Evolutionary conservation across 2,888 invertebrate genomes (phyloP).

Genomic region (Chrysina gloriosa): DNA sequence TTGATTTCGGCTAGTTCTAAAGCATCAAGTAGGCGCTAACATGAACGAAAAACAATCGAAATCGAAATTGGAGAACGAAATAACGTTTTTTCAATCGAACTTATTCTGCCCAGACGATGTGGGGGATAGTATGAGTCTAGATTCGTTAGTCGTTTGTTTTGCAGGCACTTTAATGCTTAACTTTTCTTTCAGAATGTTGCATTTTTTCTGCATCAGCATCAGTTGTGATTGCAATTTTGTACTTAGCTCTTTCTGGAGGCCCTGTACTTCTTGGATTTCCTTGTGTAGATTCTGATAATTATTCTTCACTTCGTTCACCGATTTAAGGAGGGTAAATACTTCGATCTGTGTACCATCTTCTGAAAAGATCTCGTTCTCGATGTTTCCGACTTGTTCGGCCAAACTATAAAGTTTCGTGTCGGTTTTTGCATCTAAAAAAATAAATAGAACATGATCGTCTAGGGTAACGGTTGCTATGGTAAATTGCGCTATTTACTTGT

Average conservation of each 20-base stretch:
- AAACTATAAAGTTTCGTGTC: constrained; percentile 79
- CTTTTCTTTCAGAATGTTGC: constrained; percentile 77
- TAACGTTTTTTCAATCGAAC: constrained; percentile 16
- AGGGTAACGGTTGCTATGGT: neutral
- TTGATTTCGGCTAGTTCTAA: constrained; percentile 47
- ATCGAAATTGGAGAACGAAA: neutral
- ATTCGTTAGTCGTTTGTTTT: constrained; percentile 17
- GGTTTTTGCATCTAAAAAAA: constrained; percentile 75
- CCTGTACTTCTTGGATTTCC: constrained; percentile 84
- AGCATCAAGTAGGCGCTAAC: constrained; percentile 37
- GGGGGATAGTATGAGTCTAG: constrained; percentile 43
- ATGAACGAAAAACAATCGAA: constrained; percentile 10
- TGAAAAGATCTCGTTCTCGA: constrained; percentile 72
- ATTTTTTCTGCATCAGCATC: constrained; percentile 78
- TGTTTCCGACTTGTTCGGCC: constrained; percentile 79
- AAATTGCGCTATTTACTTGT: constrained; percentile 55
- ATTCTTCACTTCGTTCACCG: constrained; percentile 81
- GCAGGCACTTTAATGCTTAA: constrained; percentile 59
- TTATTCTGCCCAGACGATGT: constrained; percentile 40
- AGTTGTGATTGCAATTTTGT: constrained; percentile 80
- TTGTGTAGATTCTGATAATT: constrained; percentile 84
- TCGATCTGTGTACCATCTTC: constrained; percentile 69
- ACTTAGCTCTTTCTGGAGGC: constrained; percentile 82
- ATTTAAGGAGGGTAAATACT: constrained; percentile 78
- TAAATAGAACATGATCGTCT: neutral